phyloP scores from a whole-genome alignment of 2,888 invertebrate genomes.

The Pseudeuparius sepicola region DNA sequence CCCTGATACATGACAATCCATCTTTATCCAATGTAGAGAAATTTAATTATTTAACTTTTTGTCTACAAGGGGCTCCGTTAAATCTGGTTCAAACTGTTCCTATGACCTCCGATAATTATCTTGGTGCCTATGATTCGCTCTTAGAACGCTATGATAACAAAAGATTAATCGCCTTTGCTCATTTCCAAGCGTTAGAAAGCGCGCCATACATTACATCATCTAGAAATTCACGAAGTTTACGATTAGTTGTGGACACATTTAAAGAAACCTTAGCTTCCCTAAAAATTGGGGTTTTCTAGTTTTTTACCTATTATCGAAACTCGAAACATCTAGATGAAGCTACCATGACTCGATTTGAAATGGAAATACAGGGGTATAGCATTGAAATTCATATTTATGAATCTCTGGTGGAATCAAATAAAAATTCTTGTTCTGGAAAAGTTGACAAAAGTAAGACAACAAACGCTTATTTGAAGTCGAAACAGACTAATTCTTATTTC shows the following conservation, averaged over 20 bases:
- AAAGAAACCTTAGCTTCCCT: too few species aligned
- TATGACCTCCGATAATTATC: conserved; percentile 9
- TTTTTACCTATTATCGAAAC: conserved; percentile 1
- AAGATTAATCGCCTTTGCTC: conserved; percentile 5
- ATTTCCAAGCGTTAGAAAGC: conserved; percentile 9
- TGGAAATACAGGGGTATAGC: too few species aligned
- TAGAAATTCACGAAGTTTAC: too few species aligned
- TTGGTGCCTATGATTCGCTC: conserved; percentile 3
- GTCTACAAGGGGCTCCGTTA: too few species aligned
- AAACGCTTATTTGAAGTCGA: conserved; percentile 1
- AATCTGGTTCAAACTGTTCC: conserved; percentile 4
- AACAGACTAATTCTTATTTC: neutral
- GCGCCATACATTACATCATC: conserved; percentile 2
- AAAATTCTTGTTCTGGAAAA: neutral
- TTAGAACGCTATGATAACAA: conserved; percentile 9
- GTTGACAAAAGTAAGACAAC: neutral
- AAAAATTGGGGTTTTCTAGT: neutral
- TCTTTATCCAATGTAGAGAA: too few species aligned
- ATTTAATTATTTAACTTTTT: too few species aligned
- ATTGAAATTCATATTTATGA: too few species aligned
- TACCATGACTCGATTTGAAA: neutral
- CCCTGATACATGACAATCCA: too few species aligned
- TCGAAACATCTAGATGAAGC: conserved; percentile 1
- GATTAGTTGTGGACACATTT: too few species aligned
- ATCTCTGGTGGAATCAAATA: too few species aligned